Evolutionary conservation across 2,797 vertebrate genomes (phyloP).

Genomic region (Etheostoma perlongum): DNA sequence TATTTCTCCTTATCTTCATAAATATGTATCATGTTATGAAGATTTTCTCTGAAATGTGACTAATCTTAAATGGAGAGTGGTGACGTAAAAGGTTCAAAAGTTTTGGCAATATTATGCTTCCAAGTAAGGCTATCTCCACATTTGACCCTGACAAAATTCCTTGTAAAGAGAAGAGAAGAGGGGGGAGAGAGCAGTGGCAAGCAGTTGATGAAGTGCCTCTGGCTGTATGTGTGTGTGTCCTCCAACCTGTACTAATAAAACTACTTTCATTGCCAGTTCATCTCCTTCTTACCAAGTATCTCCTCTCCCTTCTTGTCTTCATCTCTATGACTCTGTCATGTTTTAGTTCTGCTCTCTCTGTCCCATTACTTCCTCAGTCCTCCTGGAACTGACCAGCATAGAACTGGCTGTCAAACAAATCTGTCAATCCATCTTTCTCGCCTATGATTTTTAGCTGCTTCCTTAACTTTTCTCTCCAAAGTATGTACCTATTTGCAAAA

Average conservation of each 20-base stretch:
- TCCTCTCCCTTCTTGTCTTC: constrained; percentile 37
- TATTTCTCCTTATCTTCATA: constrained; percentile 6
- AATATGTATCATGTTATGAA: not conserved
- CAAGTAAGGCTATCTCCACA: constrained; percentile 50
- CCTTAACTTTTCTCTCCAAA: constrained; percentile 27
- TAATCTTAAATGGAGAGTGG: not conserved
- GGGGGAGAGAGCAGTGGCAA: constrained; percentile 55
- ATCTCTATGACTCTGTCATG: constrained; percentile 42
- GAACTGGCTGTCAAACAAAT: constrained; percentile 69
- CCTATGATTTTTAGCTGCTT: constrained; percentile 36
- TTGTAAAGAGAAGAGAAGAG: constrained; percentile 43
- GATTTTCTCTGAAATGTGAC: not conserved
- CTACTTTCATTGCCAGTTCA: constrained; percentile 52
- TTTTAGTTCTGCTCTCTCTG: constrained; percentile 35
- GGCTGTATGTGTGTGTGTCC: constrained; percentile 68
- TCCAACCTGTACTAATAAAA: constrained; percentile 73
- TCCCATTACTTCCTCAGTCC: constrained; percentile 19
- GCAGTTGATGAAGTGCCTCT: constrained; percentile 74
- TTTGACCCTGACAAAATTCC: constrained; percentile 59
- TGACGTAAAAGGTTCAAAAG: constrained; percentile 22
- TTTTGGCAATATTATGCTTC: constrained; percentile 34
- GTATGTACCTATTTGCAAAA: constrained; percentile 56
- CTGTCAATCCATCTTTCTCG: constrained; percentile 66
- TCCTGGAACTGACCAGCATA: constrained; percentile 36
- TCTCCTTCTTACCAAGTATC: constrained; percentile 39